A percentile compares a stretch with the other conserved stretches of the same genome.
Evolutionary conservation across 2,113 vertebrate species (phyloP).

Genomic region (Psittacara wagleri): DNA sequence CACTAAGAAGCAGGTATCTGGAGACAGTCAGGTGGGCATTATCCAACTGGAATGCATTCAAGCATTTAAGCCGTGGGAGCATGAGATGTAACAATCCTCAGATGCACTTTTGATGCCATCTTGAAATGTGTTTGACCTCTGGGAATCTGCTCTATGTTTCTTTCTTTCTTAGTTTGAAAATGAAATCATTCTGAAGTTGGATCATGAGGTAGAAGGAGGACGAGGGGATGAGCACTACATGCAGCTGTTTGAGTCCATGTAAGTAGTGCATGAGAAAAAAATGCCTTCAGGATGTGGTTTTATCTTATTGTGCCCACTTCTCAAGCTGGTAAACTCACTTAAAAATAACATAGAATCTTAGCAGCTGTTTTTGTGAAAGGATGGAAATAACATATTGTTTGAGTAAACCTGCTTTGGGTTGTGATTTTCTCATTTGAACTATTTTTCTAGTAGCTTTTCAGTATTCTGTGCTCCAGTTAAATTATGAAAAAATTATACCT

Average conservation of each 20-base stretch:
- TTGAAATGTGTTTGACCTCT: background rate
- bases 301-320: background rate
- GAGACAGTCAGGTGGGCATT: background rate
- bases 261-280: constrained; percentile 23
- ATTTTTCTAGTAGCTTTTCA: background rate
- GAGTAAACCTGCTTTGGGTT: background rate
- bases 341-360: background rate
- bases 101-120: background rate
- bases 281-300: background rate
- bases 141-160: background rate
- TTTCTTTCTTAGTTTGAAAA: constrained; percentile 88
- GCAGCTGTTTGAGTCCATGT: constrained; percentile 95
- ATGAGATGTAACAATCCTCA: background rate
- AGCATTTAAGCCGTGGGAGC: background rate
- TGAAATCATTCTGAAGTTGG: constrained; percentile 96
- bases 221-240: constrained; percentile 94
- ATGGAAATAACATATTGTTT: background rate
- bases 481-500: background rate
- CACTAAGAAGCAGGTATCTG: background rate
- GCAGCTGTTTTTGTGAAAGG: background rate
- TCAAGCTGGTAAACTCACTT: background rate
- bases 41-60: background rate
- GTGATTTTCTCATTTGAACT: background rate
- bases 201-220: constrained; percentile 96
- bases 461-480: background rate